Evolutionary conservation across 2,797 vertebrate genomes (phyloP).

Genomic region (Kryptopterus vitreolus): DNA sequence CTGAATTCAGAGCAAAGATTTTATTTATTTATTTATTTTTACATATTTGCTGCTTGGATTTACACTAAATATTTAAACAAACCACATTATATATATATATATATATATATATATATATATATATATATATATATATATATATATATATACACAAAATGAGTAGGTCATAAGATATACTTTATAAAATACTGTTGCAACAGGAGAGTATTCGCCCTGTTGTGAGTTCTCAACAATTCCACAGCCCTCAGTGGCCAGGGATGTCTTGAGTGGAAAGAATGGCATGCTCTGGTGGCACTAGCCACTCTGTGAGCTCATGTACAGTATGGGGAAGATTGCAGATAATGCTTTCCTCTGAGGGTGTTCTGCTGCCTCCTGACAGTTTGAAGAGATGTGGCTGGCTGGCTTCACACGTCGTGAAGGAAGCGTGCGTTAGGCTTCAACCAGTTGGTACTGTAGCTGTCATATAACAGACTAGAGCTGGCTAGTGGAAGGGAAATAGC

Average conservation of each 20-base stretch:
- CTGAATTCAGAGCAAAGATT: not conserved
- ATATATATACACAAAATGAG: too few relatives aligned
- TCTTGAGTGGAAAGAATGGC: not conserved
- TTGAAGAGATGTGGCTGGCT: slow-evolving; percentile 1
- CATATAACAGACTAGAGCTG: not conserved
- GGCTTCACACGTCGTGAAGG: not conserved
- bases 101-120: too few relatives aligned
- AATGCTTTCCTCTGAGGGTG: not conserved
- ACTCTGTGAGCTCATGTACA: not conserved
- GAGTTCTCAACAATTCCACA: not conserved
- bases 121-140: too few relatives aligned
- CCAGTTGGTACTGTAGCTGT: slow-evolving; percentile 5
- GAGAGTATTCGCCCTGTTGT: not conserved
- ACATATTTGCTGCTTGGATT: not conserved
- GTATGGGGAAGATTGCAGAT: not conserved
- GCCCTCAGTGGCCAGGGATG: not conserved
- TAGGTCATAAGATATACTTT: not conserved
- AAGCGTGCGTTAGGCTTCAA: not conserved
- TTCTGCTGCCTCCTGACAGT: not conserved
- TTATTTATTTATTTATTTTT: too few relatives aligned
- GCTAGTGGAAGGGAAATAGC: not conserved
- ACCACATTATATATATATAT: too few relatives aligned
- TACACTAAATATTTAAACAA: not conserved
- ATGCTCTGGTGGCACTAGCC: not conserved
- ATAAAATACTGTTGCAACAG: not conserved